Base-by-base conservation (phyloP, 2,113 vertebrate species). In the Potamarius usumacintae region DNA sequence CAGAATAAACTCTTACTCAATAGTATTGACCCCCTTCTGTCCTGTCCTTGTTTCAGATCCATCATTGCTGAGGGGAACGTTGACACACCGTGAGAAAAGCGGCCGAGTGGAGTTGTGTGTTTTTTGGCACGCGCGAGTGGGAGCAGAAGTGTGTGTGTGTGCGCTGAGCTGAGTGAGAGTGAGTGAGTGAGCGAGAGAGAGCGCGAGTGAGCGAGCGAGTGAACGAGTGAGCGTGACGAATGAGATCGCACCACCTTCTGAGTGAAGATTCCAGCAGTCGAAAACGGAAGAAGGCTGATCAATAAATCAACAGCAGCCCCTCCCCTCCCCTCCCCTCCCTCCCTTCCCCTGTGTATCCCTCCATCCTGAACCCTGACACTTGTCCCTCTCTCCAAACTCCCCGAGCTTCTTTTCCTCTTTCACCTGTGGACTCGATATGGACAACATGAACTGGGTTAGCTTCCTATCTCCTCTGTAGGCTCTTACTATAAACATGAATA, bases 41-140 rank as follows among this genome's bases (percentile, higher is more conserved):
- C 27, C n/a, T 34, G 7, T 76, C 20, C 34, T 12, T 34, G 87
- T 94, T 94, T 79, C 92, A 97, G 96, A 97, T 95, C 94, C 91
- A 89, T 88, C 89, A 94, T 90, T 90, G 92, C 93, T 91, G 94
- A 91, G 89, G 87, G 89, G 85, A 92, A 94, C 95, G 88, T 82
- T 90, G 92, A 92, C 89, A 85, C 84, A 85, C 88, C 90, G 95
- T 93, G 96, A 93, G 96, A 97, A 95, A 91, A 92, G 89, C 84
- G 90, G 95, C 96, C 96, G 96, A 95, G 96, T 97, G 97, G 97
- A 97, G 95, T 97, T 97, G 96, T 97, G 97, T 96, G 94, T 97
- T 96, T 42, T 95, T 95, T 76, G 34, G 93, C 95, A 93, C 95
- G 92, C 91, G 92, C 81, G 92, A 87, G 92, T 93, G 87, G 89